Base-by-base conservation (phyloP, 2,797 vertebrate genomes). In the Cuniculus paca region DNA sequence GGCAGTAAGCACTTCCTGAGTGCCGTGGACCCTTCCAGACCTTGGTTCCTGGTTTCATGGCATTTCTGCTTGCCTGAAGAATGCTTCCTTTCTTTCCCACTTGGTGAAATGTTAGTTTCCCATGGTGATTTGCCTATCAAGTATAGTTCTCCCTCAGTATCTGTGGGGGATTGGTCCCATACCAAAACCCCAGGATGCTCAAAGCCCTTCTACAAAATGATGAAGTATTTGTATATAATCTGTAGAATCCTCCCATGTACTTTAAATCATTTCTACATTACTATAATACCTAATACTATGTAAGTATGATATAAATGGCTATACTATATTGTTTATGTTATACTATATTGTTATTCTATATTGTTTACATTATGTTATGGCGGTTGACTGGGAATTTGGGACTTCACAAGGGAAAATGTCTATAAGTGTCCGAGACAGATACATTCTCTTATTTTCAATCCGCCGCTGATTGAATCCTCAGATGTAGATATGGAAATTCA, bases 21-120 rank as follows among this genome's bases (percentile, higher is more conserved):
- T 0, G 56, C 34, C 28, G 9, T 54, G 19, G 77, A 77, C 39
- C 13, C 2, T 39, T 24, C 7, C 34, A 14, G 0, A 0, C 16
- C 54, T 3, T 26, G 9, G 1, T 1, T 14, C 34, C 63, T 58
- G 22, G 17, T 16, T 63, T 61, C 5, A 1, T 0, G 39, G 70
- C 19, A 11, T 36, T 48, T 26, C 83, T 65, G 8, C 75, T 50
- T 3, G 24, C 34, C 36, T 34, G 17, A 0, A 1, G 1, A 2
- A 31, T 7, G 56, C 39, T 68, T 16, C 19, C 28, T 11, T 42
- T 31, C 78, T n/a, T 34, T 65, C 70, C 65, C 39, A 74, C 17
- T 19, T 65, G 36, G 81, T 14, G 31, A 68, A 50, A 31, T 31
- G 39, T 11, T 36, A 13, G 54, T 70, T 86, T 56, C 45, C 58